Evolutionary conservation across 1,140 invertebrate genomes (phyloP), one percentile per base, ranked within the genome.

Genomic region (Euglossa dilemma): DNA sequence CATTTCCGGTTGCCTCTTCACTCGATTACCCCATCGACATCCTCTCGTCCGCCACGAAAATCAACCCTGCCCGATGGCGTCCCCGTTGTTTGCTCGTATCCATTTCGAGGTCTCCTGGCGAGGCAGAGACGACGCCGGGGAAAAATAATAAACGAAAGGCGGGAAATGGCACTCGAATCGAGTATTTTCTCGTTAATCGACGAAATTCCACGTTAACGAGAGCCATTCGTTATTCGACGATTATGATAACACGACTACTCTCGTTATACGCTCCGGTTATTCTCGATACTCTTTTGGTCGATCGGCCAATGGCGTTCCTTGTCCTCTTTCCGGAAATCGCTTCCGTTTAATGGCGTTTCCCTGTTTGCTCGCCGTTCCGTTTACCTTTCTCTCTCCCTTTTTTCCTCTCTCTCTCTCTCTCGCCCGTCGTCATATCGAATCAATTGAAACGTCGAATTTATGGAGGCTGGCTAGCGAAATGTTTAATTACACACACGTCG

Each of bases 311-410:
- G 56, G 61, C n/a, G 25, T 18, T 28, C 6, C 43, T 63, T 20
- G 76, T 25, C 54, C 18, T 36, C 45, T 7, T 59, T 50, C 52
- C 57, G 78, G 43, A 72, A 63, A 80, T 63, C 78, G 16, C 28
- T 45, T 28, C 28, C 45, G 28, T 80, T 73, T 80, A 80, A 80
- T 54, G 69, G 56, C 23, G 16, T 63, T 73, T 80, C 16, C n/a
- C 14, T 54, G 69, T 73, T 73, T 73, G 28, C 43, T 71, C 56
- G 23, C 56, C 67, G 20, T 67, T 36, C 28, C 23, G 23, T 52
- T 70, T 20, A 63, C 11, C 14, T 80, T 54, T 72, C 28, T 70
- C 18, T 28, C 6, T 56, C 11, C 23, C 4, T 4, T 4, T 4
- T 4, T 36, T 4, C 36, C 36, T 36, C 36, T 36, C 36, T 4